Evolutionary conservation across 2,113 vertebrate species (phyloP).

Genomic region (Zonotrichia leucophrys): DNA sequence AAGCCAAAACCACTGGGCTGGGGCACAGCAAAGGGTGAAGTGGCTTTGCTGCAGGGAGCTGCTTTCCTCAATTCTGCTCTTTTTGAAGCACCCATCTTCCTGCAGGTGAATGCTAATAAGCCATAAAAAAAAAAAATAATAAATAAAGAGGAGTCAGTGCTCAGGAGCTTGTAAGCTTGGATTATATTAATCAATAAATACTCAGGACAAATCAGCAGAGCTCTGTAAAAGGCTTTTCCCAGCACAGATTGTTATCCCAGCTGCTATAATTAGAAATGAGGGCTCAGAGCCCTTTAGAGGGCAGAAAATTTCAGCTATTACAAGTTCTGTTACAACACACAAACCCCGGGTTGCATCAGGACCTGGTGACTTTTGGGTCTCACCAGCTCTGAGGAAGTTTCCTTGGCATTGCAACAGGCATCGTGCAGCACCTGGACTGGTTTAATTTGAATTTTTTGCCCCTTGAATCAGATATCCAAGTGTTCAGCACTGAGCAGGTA

Average conservation of each 20-base stretch:
- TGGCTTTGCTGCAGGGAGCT: not conserved
- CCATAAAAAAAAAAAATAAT: too few species aligned
- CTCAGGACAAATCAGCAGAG: not conserved
- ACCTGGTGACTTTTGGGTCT: not conserved
- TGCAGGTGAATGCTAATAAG: not conserved
- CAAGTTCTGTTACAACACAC: not conserved
- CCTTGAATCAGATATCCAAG: not conserved
- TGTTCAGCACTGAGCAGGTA: not conserved
- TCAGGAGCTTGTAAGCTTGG: not conserved
- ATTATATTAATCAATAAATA: not conserved
- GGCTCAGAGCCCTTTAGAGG: not conserved
- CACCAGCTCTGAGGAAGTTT: rapidly evolving
- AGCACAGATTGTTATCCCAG: not conserved
- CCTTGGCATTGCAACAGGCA: not conserved
- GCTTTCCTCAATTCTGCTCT: not conserved
- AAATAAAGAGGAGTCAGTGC: not conserved
- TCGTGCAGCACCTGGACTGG: not conserved
- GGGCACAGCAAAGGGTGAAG: not conserved
- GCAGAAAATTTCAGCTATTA: not conserved
- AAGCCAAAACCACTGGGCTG: not conserved
- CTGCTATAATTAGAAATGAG: not conserved
- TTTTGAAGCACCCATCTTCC: not conserved
- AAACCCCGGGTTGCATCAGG: not conserved
- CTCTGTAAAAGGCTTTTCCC: not conserved
- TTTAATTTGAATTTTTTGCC: not conserved